Conservation (phyloP, 2,797 vertebrate genomes). For the Peromyscus melanophrys region DNA sequence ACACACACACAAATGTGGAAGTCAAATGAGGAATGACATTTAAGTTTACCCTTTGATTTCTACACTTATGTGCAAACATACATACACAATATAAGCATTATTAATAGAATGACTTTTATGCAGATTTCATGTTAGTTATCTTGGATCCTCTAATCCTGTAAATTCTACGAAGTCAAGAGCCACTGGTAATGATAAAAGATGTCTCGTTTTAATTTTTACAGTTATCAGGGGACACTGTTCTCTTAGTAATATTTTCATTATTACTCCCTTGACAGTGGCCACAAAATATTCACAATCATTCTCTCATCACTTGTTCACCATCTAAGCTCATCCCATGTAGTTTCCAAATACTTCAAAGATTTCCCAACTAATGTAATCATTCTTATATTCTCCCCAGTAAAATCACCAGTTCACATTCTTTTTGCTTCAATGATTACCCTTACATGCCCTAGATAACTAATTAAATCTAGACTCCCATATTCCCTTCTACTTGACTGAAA, state of each 20-base stretch:
- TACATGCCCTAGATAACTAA: conserved; percentile 80
- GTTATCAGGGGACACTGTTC: neutral
- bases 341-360: neutral
- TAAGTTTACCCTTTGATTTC: neutral
- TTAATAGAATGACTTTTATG: neutral
- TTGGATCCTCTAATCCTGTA: neutral
- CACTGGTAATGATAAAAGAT: conserved; percentile 3
- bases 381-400: conserved; percentile 14
- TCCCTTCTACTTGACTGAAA: conserved; percentile 45
- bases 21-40: neutral
- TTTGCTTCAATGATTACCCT: conserved; percentile 57
- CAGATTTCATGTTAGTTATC: neutral
- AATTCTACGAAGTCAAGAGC: neutral
- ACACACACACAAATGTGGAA: neutral
- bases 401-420: conserved; percentile 33
- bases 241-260: neutral
- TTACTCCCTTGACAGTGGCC: neutral
- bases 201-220: conserved; percentile 16
- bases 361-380: neutral
- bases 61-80: neutral
- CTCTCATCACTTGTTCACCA: neutral
- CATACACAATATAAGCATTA: neutral
- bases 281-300: neutral
- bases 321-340: neutral
- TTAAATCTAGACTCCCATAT: conserved; percentile 76